Conservation (phyloP, 2,888 invertebrate species). For the Trypoxylon attenuatum region DNA sequence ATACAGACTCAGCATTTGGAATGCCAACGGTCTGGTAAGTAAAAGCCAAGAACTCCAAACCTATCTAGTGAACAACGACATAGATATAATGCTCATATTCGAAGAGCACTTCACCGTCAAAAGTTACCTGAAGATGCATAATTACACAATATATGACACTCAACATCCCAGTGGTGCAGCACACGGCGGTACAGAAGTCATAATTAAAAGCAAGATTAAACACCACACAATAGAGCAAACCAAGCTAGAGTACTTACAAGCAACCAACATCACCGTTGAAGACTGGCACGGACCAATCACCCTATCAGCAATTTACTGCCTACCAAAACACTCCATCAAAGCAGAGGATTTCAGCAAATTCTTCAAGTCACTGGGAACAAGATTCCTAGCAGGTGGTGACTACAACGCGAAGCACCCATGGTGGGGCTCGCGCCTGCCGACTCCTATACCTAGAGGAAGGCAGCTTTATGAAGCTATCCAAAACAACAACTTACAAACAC, state of each 20-base stretch:
- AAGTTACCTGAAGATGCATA: no score
- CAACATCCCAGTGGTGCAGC: no score
- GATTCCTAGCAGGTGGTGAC: constrained; percentile 39
- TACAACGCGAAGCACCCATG: constrained; percentile 41
- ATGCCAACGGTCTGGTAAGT: no score
- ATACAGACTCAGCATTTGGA: no score
- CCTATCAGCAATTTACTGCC: neutral
- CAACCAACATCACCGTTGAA: neutral
- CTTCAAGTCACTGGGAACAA: constrained; percentile 31
- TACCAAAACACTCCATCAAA: neutral
- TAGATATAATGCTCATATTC: no score
- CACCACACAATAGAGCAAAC: neutral
- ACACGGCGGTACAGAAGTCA: neutral
- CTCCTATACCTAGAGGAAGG: constrained; percentile 28
- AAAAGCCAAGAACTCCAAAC: no score
- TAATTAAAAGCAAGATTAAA: neutral
- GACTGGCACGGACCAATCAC: neutral
- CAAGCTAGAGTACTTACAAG: neutral
- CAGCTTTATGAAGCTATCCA: constrained; percentile 6
- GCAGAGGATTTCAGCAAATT: constrained; percentile 5
- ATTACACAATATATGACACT: no score
- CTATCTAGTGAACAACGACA: no score
- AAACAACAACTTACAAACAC: neutral
- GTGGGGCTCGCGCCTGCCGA: constrained; percentile 47
- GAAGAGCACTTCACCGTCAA: no score